Base-by-base conservation (phyloP, 2,888 invertebrate genomes). In the Cylloceria caligata region DNA sequence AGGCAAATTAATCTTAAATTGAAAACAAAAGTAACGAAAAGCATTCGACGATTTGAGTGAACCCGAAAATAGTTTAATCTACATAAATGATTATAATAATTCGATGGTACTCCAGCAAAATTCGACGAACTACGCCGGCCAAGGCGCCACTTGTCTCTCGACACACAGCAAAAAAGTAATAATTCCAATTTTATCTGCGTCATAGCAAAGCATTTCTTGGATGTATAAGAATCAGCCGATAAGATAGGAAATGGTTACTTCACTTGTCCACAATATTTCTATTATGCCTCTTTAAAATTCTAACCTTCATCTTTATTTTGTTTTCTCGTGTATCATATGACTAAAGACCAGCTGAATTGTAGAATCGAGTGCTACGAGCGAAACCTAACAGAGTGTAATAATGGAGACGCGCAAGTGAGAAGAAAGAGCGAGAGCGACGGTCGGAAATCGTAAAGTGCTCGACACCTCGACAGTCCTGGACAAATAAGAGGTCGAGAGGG, bases 361-460 rank as follows among this genome's bases (percentile, higher is more conserved):
- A 27, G 34, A 68, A 77, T 81, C 64, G 68, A 68, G 49, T 39
- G 68, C 24, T 24, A 42, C n/a, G 3, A 68, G 55, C 13, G 69
- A 13, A 45, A 74, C 45, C 62, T 47, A 30, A 9, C 36, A 27
- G 19, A 19, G 39, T 68, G 68, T 47, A 62, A 72, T 68, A 45
- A 55, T 21, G 39, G 34, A 36, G 65, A 73, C 64, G 57, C 42
- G 60, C 11, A 34, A 68, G 65, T 47, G 27, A 52, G 69, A 77
- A 34, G 55, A 55, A 80, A 79, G 47, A 60, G 75, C 78, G 79
- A 76, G 69, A 82, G 64, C 47, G 67, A 81, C 81, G 89, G 89
- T 89, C 89, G 91, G 91, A 92, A 92, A 92, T 90, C 91, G 92
- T 92, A 90, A 92, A 92, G 85, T 87, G 88, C 90, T 92, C 92